A percentile compares a stretch with the other conserved stretches of the same genome.
These are phyloP conservation scores for Siniperca knerii DNA, from an alignment of 2,113 vertebrate species.

Conservation along the genomic window DNA sequence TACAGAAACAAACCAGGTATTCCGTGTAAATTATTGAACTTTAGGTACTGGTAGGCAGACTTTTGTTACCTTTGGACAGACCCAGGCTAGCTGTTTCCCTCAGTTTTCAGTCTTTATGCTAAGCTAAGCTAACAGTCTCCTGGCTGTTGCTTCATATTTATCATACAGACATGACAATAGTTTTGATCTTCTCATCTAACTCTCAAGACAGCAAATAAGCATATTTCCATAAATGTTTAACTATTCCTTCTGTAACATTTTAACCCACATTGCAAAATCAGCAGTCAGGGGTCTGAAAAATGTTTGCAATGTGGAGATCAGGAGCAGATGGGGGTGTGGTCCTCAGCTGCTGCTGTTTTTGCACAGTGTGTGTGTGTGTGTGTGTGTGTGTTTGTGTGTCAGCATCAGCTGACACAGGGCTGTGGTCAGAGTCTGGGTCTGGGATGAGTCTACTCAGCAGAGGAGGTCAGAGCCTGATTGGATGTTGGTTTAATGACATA, in stretches of 20 bases:
- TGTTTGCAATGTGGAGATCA: slow-evolving; percentile 45
- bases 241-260: background rate
- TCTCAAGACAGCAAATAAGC: background rate
- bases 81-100: background rate
- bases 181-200: background rate
- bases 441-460: slow-evolving; percentile 70
- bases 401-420: slow-evolving; percentile 63
- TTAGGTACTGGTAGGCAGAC: background rate
- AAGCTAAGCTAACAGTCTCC: background rate
- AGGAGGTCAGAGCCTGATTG: slow-evolving; percentile 57
- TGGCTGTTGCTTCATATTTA: background rate
- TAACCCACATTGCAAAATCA: slow-evolving; percentile 20
- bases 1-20: background rate
- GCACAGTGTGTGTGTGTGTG: background rate
- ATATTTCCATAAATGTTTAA: background rate
- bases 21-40: background rate
- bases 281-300: slow-evolving; percentile 31
- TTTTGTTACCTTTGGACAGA: background rate
- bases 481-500: slow-evolving; percentile 71
- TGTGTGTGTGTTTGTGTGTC: slow-evolving; percentile 42
- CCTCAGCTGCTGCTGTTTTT: slow-evolving; percentile 57
- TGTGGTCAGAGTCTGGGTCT: slow-evolving; percentile 52
- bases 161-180: background rate
- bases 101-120: background rate
- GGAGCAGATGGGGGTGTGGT: slow-evolving; percentile 35